A percentile compares a stretch with the other conserved stretches of the same genome.
These are phyloP conservation scores for Prochilodus magdalenae DNA, from an alignment of 2,113 vertebrate genomes.

Conservation along the genomic window DNA sequence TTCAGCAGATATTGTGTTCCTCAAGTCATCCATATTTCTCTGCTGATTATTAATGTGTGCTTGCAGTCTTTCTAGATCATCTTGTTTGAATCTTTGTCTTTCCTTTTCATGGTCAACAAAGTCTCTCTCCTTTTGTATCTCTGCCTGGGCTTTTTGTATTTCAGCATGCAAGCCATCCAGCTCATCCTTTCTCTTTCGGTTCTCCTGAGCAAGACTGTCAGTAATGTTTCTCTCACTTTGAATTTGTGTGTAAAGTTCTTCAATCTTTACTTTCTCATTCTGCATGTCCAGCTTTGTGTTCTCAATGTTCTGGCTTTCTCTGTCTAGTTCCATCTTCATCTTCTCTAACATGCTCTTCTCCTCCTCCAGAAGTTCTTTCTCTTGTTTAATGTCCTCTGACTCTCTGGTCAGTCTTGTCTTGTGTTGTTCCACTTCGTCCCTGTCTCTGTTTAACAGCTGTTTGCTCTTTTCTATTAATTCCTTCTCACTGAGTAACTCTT, in stretches of 20 bases:
- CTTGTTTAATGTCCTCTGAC: conserved; percentile 22
- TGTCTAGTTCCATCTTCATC: neutral
- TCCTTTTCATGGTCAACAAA: neutral
- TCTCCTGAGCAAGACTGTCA: neutral
- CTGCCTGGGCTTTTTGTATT: neutral
- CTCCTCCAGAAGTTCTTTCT: conserved; percentile 5
- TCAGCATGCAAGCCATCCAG: neutral
- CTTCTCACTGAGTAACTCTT: conserved; percentile 3
- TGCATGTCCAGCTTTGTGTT: conserved; percentile 7
- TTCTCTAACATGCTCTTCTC: conserved; percentile 49
- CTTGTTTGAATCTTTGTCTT: neutral
- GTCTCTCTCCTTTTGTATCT: neutral
- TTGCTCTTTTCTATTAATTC: conserved; percentile 7
- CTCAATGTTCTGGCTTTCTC: conserved; percentile 1
- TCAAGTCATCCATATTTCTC: neutral
- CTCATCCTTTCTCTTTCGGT: neutral
- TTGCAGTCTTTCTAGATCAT: neutral
- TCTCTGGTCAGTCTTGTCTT: conserved; percentile 35
- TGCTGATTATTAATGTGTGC: neutral
- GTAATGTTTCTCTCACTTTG: too few relatives aligned
- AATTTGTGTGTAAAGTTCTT: neutral
- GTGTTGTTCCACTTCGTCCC: neutral
- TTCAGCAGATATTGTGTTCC: neutral
- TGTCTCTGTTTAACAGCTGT: neutral
- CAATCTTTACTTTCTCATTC: neutral